Percentiles rank a stretch among this genome's conserved stretches.
phyloP scores from a whole-genome alignment of 2,113 vertebrate genomes.

The Equus przewalskii region DNA sequence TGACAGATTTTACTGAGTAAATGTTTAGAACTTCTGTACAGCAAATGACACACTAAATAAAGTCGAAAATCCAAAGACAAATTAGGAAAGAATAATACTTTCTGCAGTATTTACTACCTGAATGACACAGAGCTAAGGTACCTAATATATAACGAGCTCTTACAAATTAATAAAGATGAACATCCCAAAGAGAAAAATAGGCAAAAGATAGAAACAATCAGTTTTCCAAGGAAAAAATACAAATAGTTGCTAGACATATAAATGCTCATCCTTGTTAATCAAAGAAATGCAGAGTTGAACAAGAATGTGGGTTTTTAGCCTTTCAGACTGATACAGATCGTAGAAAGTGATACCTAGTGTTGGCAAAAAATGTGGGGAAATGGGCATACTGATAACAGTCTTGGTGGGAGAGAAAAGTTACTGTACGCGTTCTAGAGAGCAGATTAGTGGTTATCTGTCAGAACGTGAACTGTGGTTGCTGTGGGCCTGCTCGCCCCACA shows the following conservation, averaged over 20 bases:
- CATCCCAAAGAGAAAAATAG: background rate
- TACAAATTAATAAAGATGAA: background rate
- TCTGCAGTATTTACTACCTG: background rate
- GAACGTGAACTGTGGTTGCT: background rate
- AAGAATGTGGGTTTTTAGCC: background rate
- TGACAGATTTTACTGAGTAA: background rate
- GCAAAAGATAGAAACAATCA: background rate
- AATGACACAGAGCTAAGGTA: background rate
- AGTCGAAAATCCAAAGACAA: background rate
- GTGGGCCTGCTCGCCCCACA: background rate
- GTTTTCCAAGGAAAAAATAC: background rate
- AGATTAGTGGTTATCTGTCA: background rate
- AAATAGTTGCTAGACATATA: background rate
- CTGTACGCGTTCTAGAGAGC: background rate
- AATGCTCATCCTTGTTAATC: background rate
- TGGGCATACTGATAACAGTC: background rate
- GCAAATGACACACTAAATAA: background rate
- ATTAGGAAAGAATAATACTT: background rate
- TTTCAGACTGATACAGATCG: background rate
- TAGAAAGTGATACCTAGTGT: background rate
- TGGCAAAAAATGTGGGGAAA: background rate
- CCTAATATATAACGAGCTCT: background rate
- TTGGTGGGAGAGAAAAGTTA: background rate
- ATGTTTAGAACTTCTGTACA: background rate
- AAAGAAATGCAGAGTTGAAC: background rate